Base-by-base conservation (phyloP, 2,113 vertebrate genomes). In the Phalacrocorax carbo region DNA sequence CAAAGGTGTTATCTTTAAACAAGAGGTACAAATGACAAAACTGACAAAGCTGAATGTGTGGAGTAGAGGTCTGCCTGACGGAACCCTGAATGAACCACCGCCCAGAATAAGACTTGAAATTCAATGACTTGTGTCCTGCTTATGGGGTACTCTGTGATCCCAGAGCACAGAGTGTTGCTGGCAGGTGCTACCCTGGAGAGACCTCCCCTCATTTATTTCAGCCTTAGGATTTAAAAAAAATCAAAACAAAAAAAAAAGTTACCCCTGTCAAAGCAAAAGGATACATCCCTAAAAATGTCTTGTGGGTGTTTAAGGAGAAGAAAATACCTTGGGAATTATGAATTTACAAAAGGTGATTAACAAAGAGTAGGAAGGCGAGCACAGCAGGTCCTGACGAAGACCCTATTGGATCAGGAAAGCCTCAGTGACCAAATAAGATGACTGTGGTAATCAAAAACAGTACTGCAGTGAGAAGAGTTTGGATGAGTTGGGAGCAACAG, bases 41-140 rank as follows among this genome's bases (percentile, higher is more conserved):
- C 5, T 5, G 1, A 20, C 0, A 10, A 32, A 14, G 20, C 0
- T 83, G 55, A 70, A 36, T 1, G 2, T 1, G 2, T 0, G 0
- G 17, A 57, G 36, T 27, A 36, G 51, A 58, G 49, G 36, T 52
- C 19, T 18, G 30, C 36, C 32, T 73, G 52, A 26, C 26, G 70
- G 66, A 68, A 79, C 40, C 21, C 2, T 11, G n/a, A 27, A 40
- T 44, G 36, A 19, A 44, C 38, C 62, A 49, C 25, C 3, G 1
- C 15, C 25, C 36, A 58, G 49, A 65, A 2, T 14, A 80, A 26
- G 23, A 21, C 21, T 64, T 0, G 2, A 17, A 16, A 58, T 48
- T 61, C 49, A 34, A 1, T 5, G 2, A 13, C 20, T 78, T 1
- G 0, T 27, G 23, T 72, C 66, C 69, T 0, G 0, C 13, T 79